Conservation (phyloP, 1,140 invertebrate species). For the Riptortus pedestris region DNA sequence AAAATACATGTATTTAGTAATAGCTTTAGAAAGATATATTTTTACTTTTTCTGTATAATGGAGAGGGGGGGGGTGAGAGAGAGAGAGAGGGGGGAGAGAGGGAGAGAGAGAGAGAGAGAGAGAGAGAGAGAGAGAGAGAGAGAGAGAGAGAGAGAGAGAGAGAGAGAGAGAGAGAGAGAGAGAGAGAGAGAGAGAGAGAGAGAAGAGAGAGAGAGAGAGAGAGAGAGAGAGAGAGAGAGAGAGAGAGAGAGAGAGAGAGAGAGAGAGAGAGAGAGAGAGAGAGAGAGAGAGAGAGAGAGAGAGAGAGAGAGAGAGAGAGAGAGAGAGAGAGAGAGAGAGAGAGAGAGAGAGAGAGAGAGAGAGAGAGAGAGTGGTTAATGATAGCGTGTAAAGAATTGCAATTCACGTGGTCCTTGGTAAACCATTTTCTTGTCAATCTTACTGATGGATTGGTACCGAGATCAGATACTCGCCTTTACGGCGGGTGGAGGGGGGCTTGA, state of each 20-base stretch:
- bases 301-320: slow-evolving; percentile 25
- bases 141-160: neutral
- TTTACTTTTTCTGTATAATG: too few relatives aligned
- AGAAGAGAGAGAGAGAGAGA: neutral
- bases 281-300: slow-evolving; percentile 23
- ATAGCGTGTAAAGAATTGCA: neutral
- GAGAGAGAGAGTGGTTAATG: slow-evolving; percentile 19
- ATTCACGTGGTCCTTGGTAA: too few relatives aligned
- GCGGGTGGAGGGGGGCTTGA: too few relatives aligned
- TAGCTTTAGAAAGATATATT: too few relatives aligned
- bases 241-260: slow-evolving; percentile 26
- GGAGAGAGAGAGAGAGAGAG: neutral
- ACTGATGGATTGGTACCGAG: too few relatives aligned
- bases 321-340: slow-evolving; percentile 25
- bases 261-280: slow-evolving; percentile 26
- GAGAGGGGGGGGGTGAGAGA: neutral
- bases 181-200: neutral
- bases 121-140: neutral
- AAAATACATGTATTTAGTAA: too few relatives aligned
- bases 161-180: neutral
- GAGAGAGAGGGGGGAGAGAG: neutral
- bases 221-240: neutral
- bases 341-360: slow-evolving; percentile 23
- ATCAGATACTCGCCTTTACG: too few relatives aligned
- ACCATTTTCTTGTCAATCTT: too few relatives aligned